A percentile compares a stretch with the other conserved stretches of the same genome.
Evolutionary conservation across 2,888 invertebrate genomes (phyloP).

Genomic region (Villa cingulata): DNA sequence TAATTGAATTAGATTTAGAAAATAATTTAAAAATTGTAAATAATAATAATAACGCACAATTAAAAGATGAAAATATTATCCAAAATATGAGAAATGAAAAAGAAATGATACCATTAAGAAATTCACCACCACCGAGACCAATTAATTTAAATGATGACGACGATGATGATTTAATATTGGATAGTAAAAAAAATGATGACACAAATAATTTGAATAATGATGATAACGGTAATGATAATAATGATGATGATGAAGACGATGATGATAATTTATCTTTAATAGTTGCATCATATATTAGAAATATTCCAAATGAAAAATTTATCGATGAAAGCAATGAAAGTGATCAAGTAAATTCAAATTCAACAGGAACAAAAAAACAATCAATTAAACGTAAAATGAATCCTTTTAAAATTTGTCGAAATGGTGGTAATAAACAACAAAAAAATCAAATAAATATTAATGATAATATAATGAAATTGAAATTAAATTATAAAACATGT

Average conservation of each 20-base stretch:
- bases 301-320: slow-evolving; percentile 13
- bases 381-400: not conserved
- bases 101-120: not conserved
- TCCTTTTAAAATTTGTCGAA: not conserved
- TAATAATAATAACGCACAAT: not conserved
- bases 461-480: slow-evolving; percentile 17
- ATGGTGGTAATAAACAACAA: slow-evolving; percentile 6
- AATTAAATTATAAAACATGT: slow-evolving; percentile 32
- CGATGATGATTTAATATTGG: too few relatives aligned
- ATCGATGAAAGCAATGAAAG: not conserved
- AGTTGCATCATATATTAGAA: slow-evolving; percentile 28
- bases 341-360: not conserved
- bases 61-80: not conserved
- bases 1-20: slow-evolving; percentile 22
- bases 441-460: slow-evolving; percentile 4
- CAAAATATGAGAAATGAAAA: not conserved
- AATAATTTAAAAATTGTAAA: not conserved
- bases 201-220: not conserved
- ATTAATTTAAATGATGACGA: not conserved
- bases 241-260: slow-evolving; percentile 17
- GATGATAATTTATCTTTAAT: slow-evolving; percentile 32
- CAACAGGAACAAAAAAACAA: not conserved
- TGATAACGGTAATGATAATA: not conserved
- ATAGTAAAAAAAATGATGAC: not conserved
- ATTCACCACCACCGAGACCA: not conserved